Base-by-base conservation (phyloP, 2,888 invertebrate genomes). In the Trissolcus japonicus region DNA sequence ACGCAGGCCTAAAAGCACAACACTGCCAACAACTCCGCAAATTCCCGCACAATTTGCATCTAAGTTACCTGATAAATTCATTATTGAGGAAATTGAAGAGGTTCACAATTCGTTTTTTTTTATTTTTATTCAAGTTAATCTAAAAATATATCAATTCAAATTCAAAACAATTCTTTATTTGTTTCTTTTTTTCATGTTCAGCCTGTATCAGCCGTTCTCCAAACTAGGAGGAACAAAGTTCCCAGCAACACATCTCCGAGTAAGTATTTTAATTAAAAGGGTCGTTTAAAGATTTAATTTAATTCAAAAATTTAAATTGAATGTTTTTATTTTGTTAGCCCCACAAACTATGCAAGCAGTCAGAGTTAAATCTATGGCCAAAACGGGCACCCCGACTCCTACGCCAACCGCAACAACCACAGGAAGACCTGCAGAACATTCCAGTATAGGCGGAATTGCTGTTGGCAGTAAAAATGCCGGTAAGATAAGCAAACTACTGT, bases 371-470 rank as follows among this genome's bases (percentile, higher is more conserved):
- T 17, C 84, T 9, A 80, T 85, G 78, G 80, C 85, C 73, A 88
- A 87, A 75, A 80, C 83, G 14, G 79, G 83, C 1, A 78, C 85
- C 41, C 76, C 77, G 11, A 48, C 54, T 13, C 2, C 14, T 14
- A 0, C 17, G 9, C 0, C 56, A 66, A 19, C 6, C 67, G 4
- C 79, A 40, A n/a, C 79, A 48, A 63, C 7, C 46, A 43, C 90
- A 4, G 90, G 90, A 71, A 91, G 94, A 1, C 94, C 94, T 0
- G 93, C 94, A 0, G 95, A 95, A 85, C 92, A 91, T 0, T 93
- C 93, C 0, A 93, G 94, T 2, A 92, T 94, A 14, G 95, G 95
- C 13, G 95, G 95, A 6, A 89, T 95, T 78, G 91, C 93, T 1
- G 83, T 89, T 60, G 89, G 88, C 11, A 82, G 73, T 43, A 89